Percentiles rank a stretch among this genome's conserved stretches.
Conservation (phyloP, 2,113 vertebrate species). For the Sus scrofa region T2T-Sscrofa CM000826.6:152567501-152568000, state of each 20-base stretch:
- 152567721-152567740: rapidly evolving
- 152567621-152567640: not conserved
- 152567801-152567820: rapidly evolving
- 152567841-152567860: rapidly evolving
- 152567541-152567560: rapidly evolving
- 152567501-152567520: rapidly evolving
- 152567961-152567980: not conserved
- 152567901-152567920: rapidly evolving
- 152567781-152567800: rapidly evolving
- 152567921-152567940: rapidly evolving
- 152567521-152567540: rapidly evolving
- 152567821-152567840: rapidly evolving
- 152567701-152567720: rapidly evolving
- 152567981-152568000: not conserved
- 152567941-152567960: rapidly evolving
- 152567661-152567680: not conserved
- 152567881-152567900: rapidly evolving
- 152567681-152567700: too few species aligned
- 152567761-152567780: too few species aligned
- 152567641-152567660: not conserved
- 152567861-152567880: not conserved
- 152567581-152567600: too few species aligned
- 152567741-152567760: not conserved
- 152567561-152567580: rapidly evolving
- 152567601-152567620: too few species aligned